Conservation (phyloP, 2,797 vertebrate genomes). For the Sebastes itinus region DNA sequence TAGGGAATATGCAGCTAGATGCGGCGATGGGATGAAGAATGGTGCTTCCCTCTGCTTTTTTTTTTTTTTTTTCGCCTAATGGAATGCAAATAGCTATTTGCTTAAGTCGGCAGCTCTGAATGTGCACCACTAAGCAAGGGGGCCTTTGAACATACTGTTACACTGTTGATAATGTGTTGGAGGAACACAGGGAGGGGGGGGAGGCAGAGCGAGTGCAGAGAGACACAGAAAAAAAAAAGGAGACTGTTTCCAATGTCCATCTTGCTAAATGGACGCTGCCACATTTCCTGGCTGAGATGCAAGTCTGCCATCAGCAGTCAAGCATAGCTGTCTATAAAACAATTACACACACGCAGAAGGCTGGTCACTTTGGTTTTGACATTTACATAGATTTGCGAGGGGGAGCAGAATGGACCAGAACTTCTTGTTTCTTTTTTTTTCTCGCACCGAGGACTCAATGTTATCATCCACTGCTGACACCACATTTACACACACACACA, state of each 20-base stretch:
- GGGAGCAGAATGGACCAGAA: constrained; percentile 39
- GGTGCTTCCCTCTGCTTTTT: constrained; percentile 65
- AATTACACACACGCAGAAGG: constrained; percentile 32
- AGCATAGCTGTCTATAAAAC: constrained; percentile 51
- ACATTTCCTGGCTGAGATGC: constrained; percentile 45
- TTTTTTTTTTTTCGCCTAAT: constrained; percentile 55
- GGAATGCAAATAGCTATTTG: constrained; percentile 77
- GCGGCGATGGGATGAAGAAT: constrained; percentile 61
- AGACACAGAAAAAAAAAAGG: constrained; percentile 7
- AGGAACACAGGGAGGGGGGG: constrained; percentile 47
- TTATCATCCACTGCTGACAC: constrained; percentile 63
- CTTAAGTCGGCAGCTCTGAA: constrained; percentile 75
- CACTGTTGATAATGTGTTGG: constrained; percentile 64
- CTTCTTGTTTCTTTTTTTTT: constrained; percentile 37
- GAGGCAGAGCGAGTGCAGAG: constrained; percentile 1
- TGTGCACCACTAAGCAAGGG: constrained; percentile 70
- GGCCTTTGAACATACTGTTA: constrained; percentile 69
- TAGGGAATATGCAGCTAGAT: constrained; percentile 66
- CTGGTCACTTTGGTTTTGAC: constrained; percentile 56
- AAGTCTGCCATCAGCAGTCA: constrained; percentile 46
- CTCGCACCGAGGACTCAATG: constrained; percentile 36
- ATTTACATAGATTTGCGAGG: constrained; percentile 69
- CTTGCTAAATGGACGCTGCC: constrained; percentile 48
- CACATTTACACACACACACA: constrained; percentile 40
- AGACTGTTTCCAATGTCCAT: constrained; percentile 44